Percentiles rank a stretch among this genome's conserved stretches.
Evolutionary conservation across 2,888 invertebrate genomes (phyloP).

Genomic region (Arenicola marina): DNA sequence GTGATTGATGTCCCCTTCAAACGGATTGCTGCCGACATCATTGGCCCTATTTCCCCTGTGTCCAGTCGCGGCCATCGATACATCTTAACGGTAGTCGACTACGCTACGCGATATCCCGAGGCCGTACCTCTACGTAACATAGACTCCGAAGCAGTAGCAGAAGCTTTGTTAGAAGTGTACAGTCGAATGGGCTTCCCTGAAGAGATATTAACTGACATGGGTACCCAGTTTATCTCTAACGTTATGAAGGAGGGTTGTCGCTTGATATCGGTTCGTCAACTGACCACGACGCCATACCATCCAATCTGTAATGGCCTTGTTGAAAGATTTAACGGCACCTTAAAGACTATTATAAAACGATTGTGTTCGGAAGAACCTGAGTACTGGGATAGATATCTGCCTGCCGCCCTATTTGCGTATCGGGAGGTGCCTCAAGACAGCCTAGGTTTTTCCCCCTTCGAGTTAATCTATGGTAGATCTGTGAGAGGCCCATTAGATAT

Average conservation of each 20-base stretch:
- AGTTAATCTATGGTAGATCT: conserved; percentile 10
- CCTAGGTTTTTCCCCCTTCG: conserved; percentile 15
- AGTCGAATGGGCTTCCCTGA: conserved; percentile 26
- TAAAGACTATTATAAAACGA: conserved; percentile 12
- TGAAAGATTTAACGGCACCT: conserved; percentile 28
- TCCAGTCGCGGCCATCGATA: conserved; percentile 29
- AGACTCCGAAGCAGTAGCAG: conserved; percentile 29
- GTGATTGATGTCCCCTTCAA: conserved; percentile 11
- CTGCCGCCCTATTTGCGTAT: conserved; percentile 8
- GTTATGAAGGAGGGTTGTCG: conserved; percentile 24
- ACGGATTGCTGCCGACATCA: conserved; percentile 28
- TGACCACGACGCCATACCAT: conserved; percentile 26
- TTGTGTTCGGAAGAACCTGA: neutral
- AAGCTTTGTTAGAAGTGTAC: conserved; percentile 31
- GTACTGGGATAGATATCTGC: conserved; percentile 17
- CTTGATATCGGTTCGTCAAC: conserved; percentile 17
- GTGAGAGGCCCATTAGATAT: conserved; percentile 7
- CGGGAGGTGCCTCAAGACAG: conserved; percentile 6
- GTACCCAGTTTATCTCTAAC: conserved; percentile 32
- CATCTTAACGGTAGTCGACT: conserved; percentile 29
- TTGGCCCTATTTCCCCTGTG: conserved; percentile 32
- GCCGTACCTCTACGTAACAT: conserved; percentile 29
- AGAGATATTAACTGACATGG: conserved; percentile 31
- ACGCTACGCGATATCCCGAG: conserved; percentile 22
- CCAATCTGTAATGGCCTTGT: conserved; percentile 27